These are phyloP conservation scores for Hycleus cichorii DNA, from an alignment of 1,140 invertebrate species.

Conservation along the genomic window DNA sequence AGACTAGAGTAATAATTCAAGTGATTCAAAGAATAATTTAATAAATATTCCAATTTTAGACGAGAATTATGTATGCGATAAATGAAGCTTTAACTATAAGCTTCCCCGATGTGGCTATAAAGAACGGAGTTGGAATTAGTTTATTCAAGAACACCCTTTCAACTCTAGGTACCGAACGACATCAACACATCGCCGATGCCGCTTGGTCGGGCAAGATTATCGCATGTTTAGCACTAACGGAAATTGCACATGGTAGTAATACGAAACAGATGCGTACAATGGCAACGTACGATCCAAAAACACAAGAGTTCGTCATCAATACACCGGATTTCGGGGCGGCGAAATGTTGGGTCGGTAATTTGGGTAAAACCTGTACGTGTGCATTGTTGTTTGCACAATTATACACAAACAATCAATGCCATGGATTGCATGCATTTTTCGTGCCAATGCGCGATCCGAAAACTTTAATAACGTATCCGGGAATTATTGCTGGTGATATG, in stretches of 20 bases:
- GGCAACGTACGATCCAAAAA: conserved; percentile 76
- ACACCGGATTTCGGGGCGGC: conserved; percentile 89
- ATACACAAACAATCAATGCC: conserved; percentile 61
- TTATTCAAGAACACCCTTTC: conserved; percentile 62
- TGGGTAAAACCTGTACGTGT: conserved; percentile 82
- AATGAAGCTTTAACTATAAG: conserved; percentile 61
- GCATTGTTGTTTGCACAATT: conserved; percentile 84
- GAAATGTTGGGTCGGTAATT: conserved; percentile 90
- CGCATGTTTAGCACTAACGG: conserved; percentile 50
- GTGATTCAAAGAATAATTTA: conserved; percentile 6
- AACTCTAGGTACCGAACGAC: conserved; percentile 69
- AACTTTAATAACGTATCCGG: conserved; percentile 64
- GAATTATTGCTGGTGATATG: conserved; percentile 69
- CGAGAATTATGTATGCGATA: conserved; percentile 59
- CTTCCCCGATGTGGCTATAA: conserved; percentile 60
- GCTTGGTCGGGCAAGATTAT: conserved; percentile 50
- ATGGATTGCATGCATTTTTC: conserved; percentile 80
- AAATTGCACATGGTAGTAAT: conserved; percentile 90
- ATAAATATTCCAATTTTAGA: conserved; percentile 40
- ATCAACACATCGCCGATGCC: conserved; percentile 61
- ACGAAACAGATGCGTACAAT: conserved; percentile 83
- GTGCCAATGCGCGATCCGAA: conserved; percentile 72
- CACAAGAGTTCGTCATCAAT: conserved; percentile 76
- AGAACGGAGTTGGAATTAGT: conserved; percentile 57
- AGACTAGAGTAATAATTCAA: conserved; percentile 48